Base-by-base conservation (phyloP, 1,140 invertebrate species). In the Pseudomyrmex cubaensis region DNA sequence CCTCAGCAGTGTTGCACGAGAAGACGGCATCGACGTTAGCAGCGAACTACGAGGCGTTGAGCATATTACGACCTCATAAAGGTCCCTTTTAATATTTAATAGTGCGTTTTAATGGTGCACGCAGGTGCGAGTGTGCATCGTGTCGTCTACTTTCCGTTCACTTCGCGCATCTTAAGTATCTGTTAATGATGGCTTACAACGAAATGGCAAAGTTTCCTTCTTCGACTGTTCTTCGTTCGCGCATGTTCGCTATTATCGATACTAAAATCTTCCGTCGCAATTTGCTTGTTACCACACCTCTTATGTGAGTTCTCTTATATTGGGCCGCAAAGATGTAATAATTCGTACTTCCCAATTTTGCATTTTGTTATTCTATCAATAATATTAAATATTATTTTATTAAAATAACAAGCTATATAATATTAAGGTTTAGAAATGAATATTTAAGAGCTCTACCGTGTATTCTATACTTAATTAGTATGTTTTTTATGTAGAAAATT, bases 111-210 rank as follows among this genome's bases (percentile, higher is more conserved):
- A 83, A 83, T 83, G 74, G 82, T 57, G 82, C 82, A 83, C 82
- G 82, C 82, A 83, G 82, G 82, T 83, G 82, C 82, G 82, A 83
- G 82, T 83, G 82, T 83, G 78, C 82, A 83, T 83, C 82, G 74
- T 83, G 82, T 83, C 82, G n/a, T 78, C 82, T 83, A 83, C 82
- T 83, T 83, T 83, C 62, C 82, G 25, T 46, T 57, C 82, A 61
- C 25, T 35, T 77, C 74, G 46, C 17, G 54, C 73, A 52, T 59
- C 54, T 62, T 83, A 83, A 83, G 82, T 83, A 83, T 78, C 82
- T 61, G 82, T 59, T 78, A 83, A 83, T 83, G 82, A 83, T 54
- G 82, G 74, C 75, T 78, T 78, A 78, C 74, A 78, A 83, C 75
- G 74, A 78, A 83, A 83, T 61, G 74, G 63, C 63, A 0, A 78